Conservation (phyloP, 2,113 vertebrate genomes). For the Tringa solitaria region DNA sequence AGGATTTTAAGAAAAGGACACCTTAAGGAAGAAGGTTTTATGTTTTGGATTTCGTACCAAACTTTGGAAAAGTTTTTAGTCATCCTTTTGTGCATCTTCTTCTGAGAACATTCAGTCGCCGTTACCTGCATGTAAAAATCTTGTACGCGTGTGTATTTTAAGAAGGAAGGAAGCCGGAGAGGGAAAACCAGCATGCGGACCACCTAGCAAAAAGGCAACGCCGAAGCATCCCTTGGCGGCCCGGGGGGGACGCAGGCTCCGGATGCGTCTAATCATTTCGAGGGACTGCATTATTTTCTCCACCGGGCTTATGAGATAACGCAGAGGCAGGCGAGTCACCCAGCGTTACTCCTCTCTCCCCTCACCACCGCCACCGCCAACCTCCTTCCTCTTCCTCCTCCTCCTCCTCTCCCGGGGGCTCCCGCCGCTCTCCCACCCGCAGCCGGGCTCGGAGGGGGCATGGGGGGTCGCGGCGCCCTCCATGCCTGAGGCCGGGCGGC, state of each 20-base stretch:
- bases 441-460: not conserved
- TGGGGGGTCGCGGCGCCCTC: slow-evolving; percentile 18
- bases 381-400: not conserved
- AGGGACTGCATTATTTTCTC: not conserved
- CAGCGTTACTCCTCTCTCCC: not conserved
- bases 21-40: not conserved
- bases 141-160: not conserved
- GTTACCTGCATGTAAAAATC: not conserved
- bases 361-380: not conserved
- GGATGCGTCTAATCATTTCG: slow-evolving; percentile 20
- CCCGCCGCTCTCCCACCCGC: not conserved
- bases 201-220: not conserved
- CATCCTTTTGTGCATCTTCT: not conserved
- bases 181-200: slow-evolving; percentile 10
- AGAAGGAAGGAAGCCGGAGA: not conserved
- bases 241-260: not conserved
- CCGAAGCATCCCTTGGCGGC: not conserved
- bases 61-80: slow-evolving; percentile 26
- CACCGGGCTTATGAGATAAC: slow-evolving; percentile 18
- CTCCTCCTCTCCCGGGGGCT: not conserved
- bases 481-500: slow-evolving; percentile 39
- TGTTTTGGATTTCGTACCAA: not conserved
- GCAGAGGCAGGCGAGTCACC: not conserved
- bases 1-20: slow-evolving; percentile 16
- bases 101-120: not conserved